Percentiles rank a stretch among this genome's conserved stretches.
These are phyloP conservation scores for Zaprionus inermis DNA, from an alignment of 1,140 invertebrate genomes.

Conservation along the genomic window DNA sequence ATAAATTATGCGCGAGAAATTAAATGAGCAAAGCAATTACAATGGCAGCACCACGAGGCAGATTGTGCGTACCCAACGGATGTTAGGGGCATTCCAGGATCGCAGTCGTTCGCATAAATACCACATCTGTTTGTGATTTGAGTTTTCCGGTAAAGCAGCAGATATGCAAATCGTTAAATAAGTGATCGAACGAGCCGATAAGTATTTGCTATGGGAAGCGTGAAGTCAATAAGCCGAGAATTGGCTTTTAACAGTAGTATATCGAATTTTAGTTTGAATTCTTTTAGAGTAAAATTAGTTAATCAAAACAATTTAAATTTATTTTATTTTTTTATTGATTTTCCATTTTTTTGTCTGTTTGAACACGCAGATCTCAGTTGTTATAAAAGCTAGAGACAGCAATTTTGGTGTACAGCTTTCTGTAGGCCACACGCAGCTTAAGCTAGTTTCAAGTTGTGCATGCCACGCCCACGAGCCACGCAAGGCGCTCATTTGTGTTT, in stretches of 20 bases:
- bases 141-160: slow-evolving; percentile 51
- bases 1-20: slow-evolving; percentile 72
- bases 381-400: too few relatives aligned
- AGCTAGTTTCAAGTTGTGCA: too few relatives aligned
- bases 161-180: slow-evolving; percentile 30
- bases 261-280: too few relatives aligned
- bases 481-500: too few relatives aligned
- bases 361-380: too few relatives aligned
- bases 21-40: slow-evolving; percentile 64
- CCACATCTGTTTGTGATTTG: slow-evolving; percentile 56
- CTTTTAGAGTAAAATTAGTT: too few relatives aligned
- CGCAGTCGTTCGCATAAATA: slow-evolving; percentile 18
- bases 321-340: too few relatives aligned
- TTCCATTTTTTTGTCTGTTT: too few relatives aligned
- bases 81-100: slow-evolving; percentile 65
- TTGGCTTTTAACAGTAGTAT: not conserved
- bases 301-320: too few relatives aligned
- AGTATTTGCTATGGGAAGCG: not conserved
- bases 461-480: too few relatives aligned
- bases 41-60: slow-evolving; percentile 1
- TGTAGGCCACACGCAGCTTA: too few relatives aligned
- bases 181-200: slow-evolving; percentile 8
- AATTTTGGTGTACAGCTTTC: too few relatives aligned
- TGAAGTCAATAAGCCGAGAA: not conserved
- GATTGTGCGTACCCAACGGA: slow-evolving; percentile 48